phyloP scores from a whole-genome alignment of 2,888 invertebrate species.

The Quadriops clusia region DNA sequence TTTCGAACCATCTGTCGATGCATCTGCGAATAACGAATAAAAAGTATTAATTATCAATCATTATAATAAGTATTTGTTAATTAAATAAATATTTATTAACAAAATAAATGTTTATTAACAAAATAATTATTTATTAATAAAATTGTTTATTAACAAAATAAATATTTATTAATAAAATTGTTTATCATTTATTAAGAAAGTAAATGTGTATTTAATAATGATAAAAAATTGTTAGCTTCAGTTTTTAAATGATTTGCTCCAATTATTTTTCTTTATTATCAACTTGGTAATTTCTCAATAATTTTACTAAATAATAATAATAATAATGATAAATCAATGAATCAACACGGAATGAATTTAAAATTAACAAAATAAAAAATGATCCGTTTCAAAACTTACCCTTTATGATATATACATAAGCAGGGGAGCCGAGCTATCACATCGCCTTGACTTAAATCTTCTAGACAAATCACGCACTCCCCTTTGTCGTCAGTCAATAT shows the following conservation, averaged over 20 bases:
- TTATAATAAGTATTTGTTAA: constrained; percentile 3
- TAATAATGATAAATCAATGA: too few relatives aligned
- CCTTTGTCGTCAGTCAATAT: constrained; percentile 91
- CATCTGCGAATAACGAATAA: constrained; percentile 56
- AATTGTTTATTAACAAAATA: neutral
- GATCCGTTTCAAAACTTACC: constrained; percentile 44
- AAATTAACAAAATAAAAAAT: constrained; percentile 4
- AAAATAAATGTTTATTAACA: too few relatives aligned
- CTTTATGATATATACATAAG: constrained; percentile 98
- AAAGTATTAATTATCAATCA: constrained; percentile 11
- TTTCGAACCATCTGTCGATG: constrained; percentile 99
- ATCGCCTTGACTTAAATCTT: constrained; percentile 90
- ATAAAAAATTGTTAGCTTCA: too few relatives aligned
- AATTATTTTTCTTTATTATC: too few relatives aligned
- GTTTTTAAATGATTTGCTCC: too few relatives aligned
- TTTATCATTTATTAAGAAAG: too few relatives aligned
- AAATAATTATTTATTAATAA: neutral
- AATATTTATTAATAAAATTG: too few relatives aligned
- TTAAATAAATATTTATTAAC: constrained; percentile 3
- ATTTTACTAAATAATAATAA: too few relatives aligned
- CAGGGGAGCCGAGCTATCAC: constrained; percentile 97
- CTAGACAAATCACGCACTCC: constrained; percentile 97
- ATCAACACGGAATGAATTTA: too few relatives aligned
- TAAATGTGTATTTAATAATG: too few relatives aligned
- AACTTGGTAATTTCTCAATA: too few relatives aligned